Percentiles rank a stretch among this genome's conserved stretches.
Evolutionary conservation across 2,797 vertebrate genomes (phyloP).

Genomic region (Cyclura pinguis): DNA sequence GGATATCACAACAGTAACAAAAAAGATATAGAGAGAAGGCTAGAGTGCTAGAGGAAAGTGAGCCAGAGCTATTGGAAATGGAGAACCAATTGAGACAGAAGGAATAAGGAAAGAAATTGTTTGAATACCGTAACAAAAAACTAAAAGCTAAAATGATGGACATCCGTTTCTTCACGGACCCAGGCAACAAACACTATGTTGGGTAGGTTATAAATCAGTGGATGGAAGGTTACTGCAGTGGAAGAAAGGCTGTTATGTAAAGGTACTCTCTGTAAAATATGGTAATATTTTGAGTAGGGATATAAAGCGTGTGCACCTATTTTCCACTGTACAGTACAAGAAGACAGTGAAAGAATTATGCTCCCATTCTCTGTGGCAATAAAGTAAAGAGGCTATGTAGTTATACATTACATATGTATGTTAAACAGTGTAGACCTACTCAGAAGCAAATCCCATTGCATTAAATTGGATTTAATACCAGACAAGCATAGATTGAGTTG

Average conservation of each 20-base stretch:
- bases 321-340: background rate
- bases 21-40: background rate
- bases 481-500: background rate
- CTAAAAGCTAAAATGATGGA: too few relatives aligned
- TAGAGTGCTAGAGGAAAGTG: background rate
- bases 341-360: background rate
- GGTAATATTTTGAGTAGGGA: background rate
- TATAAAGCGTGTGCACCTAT: too few relatives aligned
- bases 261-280: background rate
- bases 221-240: too few relatives aligned
- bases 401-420: background rate
- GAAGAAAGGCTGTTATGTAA: background rate
- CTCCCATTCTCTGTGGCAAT: background rate
- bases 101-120: too few relatives aligned
- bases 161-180: too few relatives aligned
- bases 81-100: too few relatives aligned
- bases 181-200: too few relatives aligned
- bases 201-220: too few relatives aligned
- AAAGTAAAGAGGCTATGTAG: background rate
- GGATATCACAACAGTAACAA: too few relatives aligned
- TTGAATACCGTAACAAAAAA: too few relatives aligned
- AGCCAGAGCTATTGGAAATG: background rate
- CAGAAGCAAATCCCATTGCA: background rate
- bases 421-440: background rate
- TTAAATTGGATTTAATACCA: background rate